Conservation (phyloP, 2,113 vertebrate genomes). For the Abramis brama region DNA sequence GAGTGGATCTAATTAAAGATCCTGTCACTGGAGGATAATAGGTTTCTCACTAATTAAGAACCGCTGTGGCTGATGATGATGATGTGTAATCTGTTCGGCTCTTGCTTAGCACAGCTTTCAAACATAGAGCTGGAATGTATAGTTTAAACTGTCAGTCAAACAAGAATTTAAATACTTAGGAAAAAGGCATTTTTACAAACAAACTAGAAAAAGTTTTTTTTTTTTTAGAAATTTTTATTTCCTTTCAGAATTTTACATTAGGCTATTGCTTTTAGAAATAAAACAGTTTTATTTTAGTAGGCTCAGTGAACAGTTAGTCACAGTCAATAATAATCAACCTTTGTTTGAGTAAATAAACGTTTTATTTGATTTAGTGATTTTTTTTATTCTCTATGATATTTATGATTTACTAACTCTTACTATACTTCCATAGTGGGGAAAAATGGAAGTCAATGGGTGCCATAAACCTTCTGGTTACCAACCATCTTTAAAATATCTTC, state of each 20-base stretch:
- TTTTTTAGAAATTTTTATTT: background rate
- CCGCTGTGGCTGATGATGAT: constrained; percentile 9
- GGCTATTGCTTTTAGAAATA: background rate
- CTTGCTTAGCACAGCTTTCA: constrained; percentile 29
- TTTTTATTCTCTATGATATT: background rate
- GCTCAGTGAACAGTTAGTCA: background rate
- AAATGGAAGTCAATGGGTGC: too few species aligned
- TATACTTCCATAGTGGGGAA: too few species aligned
- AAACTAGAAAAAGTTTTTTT: too few species aligned
- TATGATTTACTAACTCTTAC: background rate
- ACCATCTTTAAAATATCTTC: too few species aligned
- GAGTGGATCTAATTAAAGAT: constrained; percentile 47
- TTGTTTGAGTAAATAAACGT: too few species aligned
- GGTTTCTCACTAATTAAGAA: constrained; percentile 26
- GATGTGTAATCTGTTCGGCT: constrained; percentile 14
- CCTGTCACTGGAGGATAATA: constrained; percentile 31
- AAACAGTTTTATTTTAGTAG: background rate
- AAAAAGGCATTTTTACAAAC: background rate
- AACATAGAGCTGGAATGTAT: constrained; percentile 14
- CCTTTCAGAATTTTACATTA: background rate
- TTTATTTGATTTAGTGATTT: background rate
- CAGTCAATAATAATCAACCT: background rate
- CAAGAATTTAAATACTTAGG: background rate
- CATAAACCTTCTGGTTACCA: too few species aligned
- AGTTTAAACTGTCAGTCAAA: constrained; percentile 34